phyloP scores from a whole-genome alignment of 2,888 invertebrate genomes.

The Stegana nigrithorax region DNA sequence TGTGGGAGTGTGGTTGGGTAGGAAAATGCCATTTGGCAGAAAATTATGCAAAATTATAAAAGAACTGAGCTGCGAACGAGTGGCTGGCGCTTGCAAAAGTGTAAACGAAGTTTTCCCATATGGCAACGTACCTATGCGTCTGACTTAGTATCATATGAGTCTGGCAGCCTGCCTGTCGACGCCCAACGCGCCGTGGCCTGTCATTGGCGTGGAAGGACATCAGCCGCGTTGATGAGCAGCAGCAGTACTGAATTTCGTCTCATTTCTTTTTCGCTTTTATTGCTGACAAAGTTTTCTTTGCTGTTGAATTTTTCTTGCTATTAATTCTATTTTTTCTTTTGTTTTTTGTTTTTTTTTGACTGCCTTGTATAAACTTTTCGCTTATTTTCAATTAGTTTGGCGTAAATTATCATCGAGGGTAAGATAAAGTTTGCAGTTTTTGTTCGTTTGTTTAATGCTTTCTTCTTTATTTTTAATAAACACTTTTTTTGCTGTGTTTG shows the following conservation, averaged over 20 bases:
- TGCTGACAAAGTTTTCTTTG: background rate
- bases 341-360: background rate
- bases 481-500: background rate
- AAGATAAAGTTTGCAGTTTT: constrained; percentile 10
- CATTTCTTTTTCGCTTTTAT: background rate
- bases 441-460: background rate
- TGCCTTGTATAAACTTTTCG: background rate
- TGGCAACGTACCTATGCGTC: background rate
- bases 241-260: no score
- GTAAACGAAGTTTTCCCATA: background rate
- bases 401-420: background rate
- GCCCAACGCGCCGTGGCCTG: no score
- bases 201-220: no score
- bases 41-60: constrained; percentile 13
- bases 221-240: no score
- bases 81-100: background rate
- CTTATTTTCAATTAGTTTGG: background rate
- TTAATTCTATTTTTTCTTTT: background rate
- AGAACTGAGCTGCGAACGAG: background rate
- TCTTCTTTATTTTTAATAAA: background rate
- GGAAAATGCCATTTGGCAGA: background rate
- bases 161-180: background rate
- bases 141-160: background rate
- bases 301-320: background rate
- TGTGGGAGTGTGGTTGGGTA: no score